These are phyloP conservation scores for Cephus cinctus DNA, from an alignment of 1,140 invertebrate species.

Conservation along the genomic window DNA sequence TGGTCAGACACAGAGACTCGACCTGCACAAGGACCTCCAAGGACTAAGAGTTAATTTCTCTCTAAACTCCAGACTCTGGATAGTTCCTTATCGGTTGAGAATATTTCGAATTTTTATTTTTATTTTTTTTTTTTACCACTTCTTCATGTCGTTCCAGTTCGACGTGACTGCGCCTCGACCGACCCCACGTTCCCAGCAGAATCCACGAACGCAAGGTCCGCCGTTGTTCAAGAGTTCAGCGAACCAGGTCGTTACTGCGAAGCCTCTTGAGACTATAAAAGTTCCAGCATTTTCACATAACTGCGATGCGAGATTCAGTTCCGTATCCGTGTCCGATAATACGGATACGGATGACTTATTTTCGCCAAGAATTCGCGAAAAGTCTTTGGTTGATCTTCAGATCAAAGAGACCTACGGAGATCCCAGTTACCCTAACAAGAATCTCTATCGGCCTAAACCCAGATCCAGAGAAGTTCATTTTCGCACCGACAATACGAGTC, in stretches of 20 bases:
- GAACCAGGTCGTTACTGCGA: slow-evolving; percentile 4
- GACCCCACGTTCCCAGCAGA: slow-evolving; percentile 6
- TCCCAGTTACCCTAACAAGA: background rate
- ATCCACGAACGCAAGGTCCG: background rate
- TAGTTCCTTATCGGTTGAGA: no score
- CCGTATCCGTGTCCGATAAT: slow-evolving; percentile 15
- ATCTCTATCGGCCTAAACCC: background rate
- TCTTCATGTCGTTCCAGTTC: no score
- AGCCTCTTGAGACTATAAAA: slow-evolving; percentile 20
- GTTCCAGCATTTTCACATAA: slow-evolving; percentile 13
- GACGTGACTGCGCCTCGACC: slow-evolving; percentile 9
- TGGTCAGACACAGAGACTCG: no score
- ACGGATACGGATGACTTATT: slow-evolving; percentile 21
- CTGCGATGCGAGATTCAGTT: slow-evolving; percentile 18
- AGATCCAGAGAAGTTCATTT: background rate
- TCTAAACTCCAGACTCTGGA: no score
- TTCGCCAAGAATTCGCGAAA: slow-evolving; percentile 11
- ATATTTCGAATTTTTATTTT: no score
- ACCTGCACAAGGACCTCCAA: slow-evolving; percentile 19
- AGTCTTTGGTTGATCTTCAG: background rate
- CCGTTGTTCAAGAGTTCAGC: slow-evolving; percentile 2
- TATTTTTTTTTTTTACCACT: no score
- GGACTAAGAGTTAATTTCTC: no score
- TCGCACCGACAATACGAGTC: no score
- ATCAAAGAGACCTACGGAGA: background rate